Conservation (phyloP, 2,797 vertebrate genomes). For the Cirrhinus mrigala region DNA sequence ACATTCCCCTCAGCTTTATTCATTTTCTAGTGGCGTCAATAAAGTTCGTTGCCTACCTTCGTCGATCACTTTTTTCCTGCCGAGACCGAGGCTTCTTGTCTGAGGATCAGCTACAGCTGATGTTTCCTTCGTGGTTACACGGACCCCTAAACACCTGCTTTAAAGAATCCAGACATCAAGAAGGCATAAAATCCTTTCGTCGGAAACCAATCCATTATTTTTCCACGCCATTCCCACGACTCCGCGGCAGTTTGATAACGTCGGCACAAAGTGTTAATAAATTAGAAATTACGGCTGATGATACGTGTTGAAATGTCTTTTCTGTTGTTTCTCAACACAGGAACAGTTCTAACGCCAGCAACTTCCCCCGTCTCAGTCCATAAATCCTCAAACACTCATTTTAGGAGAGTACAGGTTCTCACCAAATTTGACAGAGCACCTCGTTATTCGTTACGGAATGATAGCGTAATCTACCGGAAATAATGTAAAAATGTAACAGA, state of each 20-base stretch:
- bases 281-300: conserved; percentile 1
- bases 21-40: conserved; percentile 37
- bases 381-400: conserved; percentile 37
- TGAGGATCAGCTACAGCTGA: conserved; percentile 51
- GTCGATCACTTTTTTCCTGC: conserved; percentile 67
- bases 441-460: conserved; percentile 27
- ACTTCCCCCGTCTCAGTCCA: neutral
- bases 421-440: neutral
- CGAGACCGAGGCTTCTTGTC: conserved; percentile 42
- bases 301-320: conserved; percentile 11
- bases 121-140: conserved; percentile 64
- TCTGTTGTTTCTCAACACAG: neutral
- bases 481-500: conserved; percentile 11
- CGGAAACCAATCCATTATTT: conserved; percentile 71
- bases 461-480: conserved; percentile 24
- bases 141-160: conserved; percentile 72
- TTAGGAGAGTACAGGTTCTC: conserved; percentile 11
- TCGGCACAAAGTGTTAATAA: conserved; percentile 12
- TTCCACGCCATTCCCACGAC: conserved; percentile 64
- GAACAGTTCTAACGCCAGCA: neutral
- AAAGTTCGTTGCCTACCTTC: conserved; percentile 68
- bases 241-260: conserved; percentile 52
- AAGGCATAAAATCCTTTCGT: conserved; percentile 66
- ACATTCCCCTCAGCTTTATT: neutral
- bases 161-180: conserved; percentile 57